Conservation (phyloP, 2,888 invertebrate species). For the Autographa pulchrina region DNA sequence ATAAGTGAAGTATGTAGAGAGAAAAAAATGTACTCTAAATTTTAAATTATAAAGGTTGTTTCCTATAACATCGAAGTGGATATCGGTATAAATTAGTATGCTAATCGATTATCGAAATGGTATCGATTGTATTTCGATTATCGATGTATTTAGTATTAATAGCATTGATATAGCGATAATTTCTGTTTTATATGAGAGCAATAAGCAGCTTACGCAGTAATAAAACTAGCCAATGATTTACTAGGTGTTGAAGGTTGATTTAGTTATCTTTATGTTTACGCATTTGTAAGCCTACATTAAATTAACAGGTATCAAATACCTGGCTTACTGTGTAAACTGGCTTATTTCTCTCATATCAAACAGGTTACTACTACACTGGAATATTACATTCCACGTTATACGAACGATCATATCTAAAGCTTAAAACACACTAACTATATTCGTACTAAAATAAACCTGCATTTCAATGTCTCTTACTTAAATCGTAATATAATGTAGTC, state of each 20-base stretch:
- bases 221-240: neutral
- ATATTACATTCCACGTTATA: constrained; percentile 56
- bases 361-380: constrained; percentile 41
- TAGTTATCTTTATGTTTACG: no score
- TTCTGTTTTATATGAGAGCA: neutral
- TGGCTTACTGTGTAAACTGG: neutral
- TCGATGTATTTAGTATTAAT: constrained; percentile 49
- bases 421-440: constrained; percentile 16
- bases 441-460: neutral
- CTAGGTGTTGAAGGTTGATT: no score
- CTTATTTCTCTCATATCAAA: neutral
- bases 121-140: constrained; percentile 30
- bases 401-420: constrained; percentile 40
- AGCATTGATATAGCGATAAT: constrained; percentile 25
- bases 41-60: constrained; percentile 17
- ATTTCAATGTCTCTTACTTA: neutral
- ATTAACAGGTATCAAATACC: neutral
- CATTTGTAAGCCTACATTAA: no score
- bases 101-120: constrained; percentile 16
- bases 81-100: constrained; percentile 19
- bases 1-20: neutral
- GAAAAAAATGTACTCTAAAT: neutral
- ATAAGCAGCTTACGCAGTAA: neutral
- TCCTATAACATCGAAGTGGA: constrained; percentile 29
- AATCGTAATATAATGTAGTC: neutral